Percentiles rank a stretch among this genome's conserved stretches.
Conservation (phyloP, 2,888 invertebrate genomes). For the Thumatha senex region DNA sequence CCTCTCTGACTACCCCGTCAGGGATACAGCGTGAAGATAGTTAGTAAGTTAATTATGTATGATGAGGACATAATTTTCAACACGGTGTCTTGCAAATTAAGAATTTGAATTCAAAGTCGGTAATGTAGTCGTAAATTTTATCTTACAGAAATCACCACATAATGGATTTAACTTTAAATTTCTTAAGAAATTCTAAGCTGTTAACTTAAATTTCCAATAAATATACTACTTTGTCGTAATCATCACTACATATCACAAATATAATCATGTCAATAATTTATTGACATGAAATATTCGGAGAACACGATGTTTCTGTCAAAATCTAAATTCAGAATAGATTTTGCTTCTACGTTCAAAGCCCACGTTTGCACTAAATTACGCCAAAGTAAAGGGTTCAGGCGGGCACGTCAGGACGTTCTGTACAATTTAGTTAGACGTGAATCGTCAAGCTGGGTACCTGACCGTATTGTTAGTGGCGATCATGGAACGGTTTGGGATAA, state of each 20-base stretch:
- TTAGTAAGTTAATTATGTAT: no score
- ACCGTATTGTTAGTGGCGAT: background rate
- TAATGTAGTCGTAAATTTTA: no score
- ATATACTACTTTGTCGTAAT: conserved; percentile 1
- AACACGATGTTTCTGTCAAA: conserved; percentile 4
- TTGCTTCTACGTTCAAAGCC: conserved; percentile 2
- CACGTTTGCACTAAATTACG: conserved; percentile 17
- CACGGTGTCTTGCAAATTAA: no score
- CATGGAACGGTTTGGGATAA: background rate
- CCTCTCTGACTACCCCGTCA: no score
- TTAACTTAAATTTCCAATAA: background rate
- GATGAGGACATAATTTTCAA: no score
- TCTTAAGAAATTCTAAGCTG: no score
- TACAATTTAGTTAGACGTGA: conserved; percentile 8
- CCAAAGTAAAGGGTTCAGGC: conserved; percentile 22
- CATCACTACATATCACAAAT: no score
- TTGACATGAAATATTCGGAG: conserved; percentile 4
- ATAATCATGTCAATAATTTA: no score
- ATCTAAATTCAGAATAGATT: conserved; percentile 2
- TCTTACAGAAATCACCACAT: no score
- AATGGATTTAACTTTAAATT: no score
- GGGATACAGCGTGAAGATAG: no score
- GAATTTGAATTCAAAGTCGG: no score
- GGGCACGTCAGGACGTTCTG: conserved; percentile 16
- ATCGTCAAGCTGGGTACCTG: background rate